Conservation (phyloP, 2,797 vertebrate species). For the Phaenicophaeus curvirostris region DNA sequence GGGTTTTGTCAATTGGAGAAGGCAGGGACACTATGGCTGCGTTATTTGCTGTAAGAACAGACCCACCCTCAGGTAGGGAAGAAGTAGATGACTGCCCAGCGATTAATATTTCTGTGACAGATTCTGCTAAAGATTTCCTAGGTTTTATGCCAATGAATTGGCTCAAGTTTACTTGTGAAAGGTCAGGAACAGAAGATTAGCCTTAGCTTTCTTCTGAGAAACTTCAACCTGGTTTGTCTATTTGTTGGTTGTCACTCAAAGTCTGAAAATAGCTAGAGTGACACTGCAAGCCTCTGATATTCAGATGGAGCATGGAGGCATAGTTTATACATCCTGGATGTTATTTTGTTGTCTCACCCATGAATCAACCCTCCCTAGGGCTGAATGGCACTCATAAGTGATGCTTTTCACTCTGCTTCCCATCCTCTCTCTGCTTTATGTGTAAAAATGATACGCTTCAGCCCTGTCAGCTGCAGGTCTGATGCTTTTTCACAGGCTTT, state of each 20-base stretch:
- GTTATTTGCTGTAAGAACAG: background rate
- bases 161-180: background rate
- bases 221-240: background rate
- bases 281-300: background rate
- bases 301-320: background rate
- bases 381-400: background rate
- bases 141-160: background rate
- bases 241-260: background rate
- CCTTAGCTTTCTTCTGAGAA: background rate
- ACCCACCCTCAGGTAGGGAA: background rate
- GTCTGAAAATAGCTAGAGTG: background rate
- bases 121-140: background rate
- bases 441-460: background rate
- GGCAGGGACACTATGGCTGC: background rate
- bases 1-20: background rate
- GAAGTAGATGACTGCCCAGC: background rate
- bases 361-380: background rate
- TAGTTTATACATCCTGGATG: background rate
- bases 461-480: constrained; percentile 7
- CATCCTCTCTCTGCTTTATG: background rate
- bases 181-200: background rate
- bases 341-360: background rate
- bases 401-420: background rate
- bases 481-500: background rate
- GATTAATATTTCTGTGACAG: background rate